Conservation (phyloP, 2,113 vertebrate species). For the Astur gentilis region DNA sequence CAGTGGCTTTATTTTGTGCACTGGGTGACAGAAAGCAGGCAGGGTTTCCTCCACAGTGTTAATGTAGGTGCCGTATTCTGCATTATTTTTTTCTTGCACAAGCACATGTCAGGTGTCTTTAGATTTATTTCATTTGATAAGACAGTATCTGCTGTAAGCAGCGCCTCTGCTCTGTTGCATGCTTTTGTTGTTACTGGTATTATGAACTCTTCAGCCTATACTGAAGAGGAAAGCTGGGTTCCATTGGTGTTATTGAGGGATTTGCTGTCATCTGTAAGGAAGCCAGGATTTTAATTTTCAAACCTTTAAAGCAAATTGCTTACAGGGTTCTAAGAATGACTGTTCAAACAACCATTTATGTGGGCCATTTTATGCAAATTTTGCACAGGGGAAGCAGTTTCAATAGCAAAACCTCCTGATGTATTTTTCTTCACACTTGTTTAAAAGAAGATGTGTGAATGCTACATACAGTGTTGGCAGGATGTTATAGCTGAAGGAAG, state of each 20-base stretch:
- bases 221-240: background rate
- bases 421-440: background rate
- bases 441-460: background rate
- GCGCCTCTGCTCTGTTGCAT: background rate
- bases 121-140: background rate
- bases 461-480: background rate
- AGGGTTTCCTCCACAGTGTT: background rate
- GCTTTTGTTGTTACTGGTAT: background rate
- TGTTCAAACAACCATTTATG: background rate
- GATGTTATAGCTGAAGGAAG: background rate
- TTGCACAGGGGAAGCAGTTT: background rate
- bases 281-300: background rate
- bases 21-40: background rate
- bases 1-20: background rate
- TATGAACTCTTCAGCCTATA: background rate
- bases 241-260: background rate
- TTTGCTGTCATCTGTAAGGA: background rate
- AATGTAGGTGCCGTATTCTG: background rate
- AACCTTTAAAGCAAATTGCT: background rate
- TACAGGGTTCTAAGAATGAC: background rate
- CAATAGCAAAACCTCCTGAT: background rate
- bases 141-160: background rate
- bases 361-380: background rate
- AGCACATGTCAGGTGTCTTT: fast-evolving
- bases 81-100: background rate